Evolutionary conservation across 2,888 invertebrate species (phyloP), one percentile per base, ranked within the genome.

Genomic region (Erpobdella octoculata): DNA sequence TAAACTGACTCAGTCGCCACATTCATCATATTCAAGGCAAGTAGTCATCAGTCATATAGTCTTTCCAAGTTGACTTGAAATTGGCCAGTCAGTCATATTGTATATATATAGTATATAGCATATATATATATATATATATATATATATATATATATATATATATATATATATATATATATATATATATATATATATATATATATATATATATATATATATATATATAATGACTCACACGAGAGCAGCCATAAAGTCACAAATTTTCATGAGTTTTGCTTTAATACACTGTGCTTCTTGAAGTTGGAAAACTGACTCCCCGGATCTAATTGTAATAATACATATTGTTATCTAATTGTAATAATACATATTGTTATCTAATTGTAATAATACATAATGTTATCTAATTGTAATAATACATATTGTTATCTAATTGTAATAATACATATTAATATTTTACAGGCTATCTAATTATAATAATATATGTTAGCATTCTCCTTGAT

Each of bases 211-310:
- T 53, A 21, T 53, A 25, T 21, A 53, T 6, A 53, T 8, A 53
- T 12, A 9, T 53, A 25, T 6, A 15, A 28, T 21, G n/a, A 46
- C 58, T 58, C 1, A 69, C 58, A 69, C 21, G 35, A 25, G 31
- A 12, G 36, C 48, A 35, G 35, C 35, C 12, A 69, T 58, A 58
- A 12, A 48, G 35, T 58, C 33, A 53, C 53, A 69, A 33, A 53
- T 28, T 25, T 58, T 69, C 58, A 69, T 69, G 4, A 69, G 31
- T 41, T 67, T 25, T 28, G n/a, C 25, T 38, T 35, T 67, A 18
- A 67, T 5, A 5, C 28, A 28, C 18, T 37, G 37, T 1, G 67
- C 67, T n/a, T 67, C 67, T n/a, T 18, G 3, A 15, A 67, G 12
- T 18, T 37, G 21, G n/a, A 28, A 46, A 1, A 48, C 18, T 4